Base-by-base conservation (phyloP, 2,888 invertebrate species). In the Andrena flavipes region DNA sequence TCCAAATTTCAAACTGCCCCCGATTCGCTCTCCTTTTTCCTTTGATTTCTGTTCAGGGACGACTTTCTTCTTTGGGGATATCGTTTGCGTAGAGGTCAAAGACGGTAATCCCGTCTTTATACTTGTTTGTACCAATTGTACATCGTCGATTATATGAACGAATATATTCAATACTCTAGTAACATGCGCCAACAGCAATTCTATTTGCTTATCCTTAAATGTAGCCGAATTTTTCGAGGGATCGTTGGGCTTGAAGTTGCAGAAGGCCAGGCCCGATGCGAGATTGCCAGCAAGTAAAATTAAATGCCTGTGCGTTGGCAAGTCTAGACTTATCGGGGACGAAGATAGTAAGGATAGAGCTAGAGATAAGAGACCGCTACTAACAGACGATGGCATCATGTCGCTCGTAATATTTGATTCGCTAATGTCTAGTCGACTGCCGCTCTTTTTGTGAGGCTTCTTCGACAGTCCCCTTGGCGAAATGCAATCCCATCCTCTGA, bases 141-240 rank as follows among this genome's bases (percentile, higher is more conserved):
- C 80, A 92, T 97, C 97, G 88, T 97, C 97, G 82, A 97, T 95
- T 86, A 97, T 95, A 92, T 97, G 97, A 73, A 96, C 96, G 89
- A 97, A 95, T 30, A 97, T 96, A 92, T 97, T 97, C 76, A 98
- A 93, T 90, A 97, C 94, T 90, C 96, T 96, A 62, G 97, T 91
- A 0, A 97, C 95, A 71, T 97, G 96, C 79, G 95, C 95, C 10
- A 97, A 93, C 74, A 97, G 95, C 71, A 96, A 95, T 86, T 97
- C 97, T 72, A 93, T 87, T 67, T 90, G 94, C 88, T 91, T 95
- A 93, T 93, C 92, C 23, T 90, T 91, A 51, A 92, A 91, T 16
- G 90, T 89, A 5, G 84, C 87, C 92, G 93, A 93, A 30, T 90
- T 78, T 78, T 91, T 91, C 29, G 95, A 83, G 20, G 89, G 92